A percentile compares a stretch with the other conserved stretches of the same genome.
Evolutionary conservation across 2,797 vertebrate species (phyloP).

Genomic region (Taeniopygia guttata): DNA sequence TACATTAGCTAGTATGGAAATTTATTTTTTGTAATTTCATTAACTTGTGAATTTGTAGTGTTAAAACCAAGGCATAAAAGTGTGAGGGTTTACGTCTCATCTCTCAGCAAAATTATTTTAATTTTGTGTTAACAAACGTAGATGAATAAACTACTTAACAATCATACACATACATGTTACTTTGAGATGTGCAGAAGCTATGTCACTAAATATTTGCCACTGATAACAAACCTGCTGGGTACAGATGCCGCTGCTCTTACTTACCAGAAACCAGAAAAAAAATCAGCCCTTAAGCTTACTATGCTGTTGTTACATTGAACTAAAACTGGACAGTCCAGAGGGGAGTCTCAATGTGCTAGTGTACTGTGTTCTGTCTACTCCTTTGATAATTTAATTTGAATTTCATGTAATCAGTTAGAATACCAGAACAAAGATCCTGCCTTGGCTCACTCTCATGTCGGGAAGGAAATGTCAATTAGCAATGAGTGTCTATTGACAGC

Average conservation of each 20-base stretch:
- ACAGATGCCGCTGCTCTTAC: neutral
- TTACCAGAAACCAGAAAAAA: neutral
- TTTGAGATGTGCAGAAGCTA: neutral
- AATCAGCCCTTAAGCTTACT: neutral
- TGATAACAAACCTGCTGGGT: neutral
- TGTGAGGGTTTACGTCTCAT: neutral
- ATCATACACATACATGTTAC: rapidly evolving
- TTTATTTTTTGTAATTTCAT: neutral
- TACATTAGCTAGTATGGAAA: neutral
- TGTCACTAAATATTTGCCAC: neutral
- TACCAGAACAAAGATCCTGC: neutral
- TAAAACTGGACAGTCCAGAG: neutral
- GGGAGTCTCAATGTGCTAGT: neutral
- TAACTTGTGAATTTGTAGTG: neutral
- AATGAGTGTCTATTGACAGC: neutral
- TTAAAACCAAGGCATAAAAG: neutral
- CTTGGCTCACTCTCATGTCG: neutral
- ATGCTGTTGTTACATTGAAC: neutral
- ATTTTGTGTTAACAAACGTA: neutral
- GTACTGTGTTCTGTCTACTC: neutral
- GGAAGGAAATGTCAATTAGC: neutral
- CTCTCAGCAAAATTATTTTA: neutral
- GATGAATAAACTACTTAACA: neutral
- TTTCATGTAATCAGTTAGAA: neutral
- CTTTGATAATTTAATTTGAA: neutral